Evolutionary conservation across 1,140 invertebrate species (phyloP), one percentile per base, ranked within the genome.

Genomic region (Brachionus koreanus): DNA sequence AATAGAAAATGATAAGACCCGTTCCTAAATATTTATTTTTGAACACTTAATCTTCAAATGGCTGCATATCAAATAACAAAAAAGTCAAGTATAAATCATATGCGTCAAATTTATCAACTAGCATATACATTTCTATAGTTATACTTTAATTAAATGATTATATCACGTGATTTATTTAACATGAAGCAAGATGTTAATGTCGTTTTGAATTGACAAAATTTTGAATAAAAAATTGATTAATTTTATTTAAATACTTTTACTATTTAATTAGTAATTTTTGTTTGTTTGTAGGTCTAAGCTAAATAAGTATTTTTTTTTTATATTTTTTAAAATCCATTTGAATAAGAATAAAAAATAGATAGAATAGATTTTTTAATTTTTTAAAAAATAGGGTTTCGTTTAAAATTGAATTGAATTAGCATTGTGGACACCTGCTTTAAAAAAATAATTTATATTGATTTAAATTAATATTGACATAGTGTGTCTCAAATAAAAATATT

Each of bases 11-110:
- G 43, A 13, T 16, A 57, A 57, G 49, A 57, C 16, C 19, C 49
- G n/a, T 57, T 57, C 49, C 49, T 57, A 57, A 57, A 57, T 57
- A 7, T 57, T 57, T 57, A 57, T 57, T 57, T 57, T 57, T 57
- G 49, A 57, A 57, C 49, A 57, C 49, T 19, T 57, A 57, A 19
- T 23, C 5, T 57, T 23, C 19, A 23, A 57, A 19, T 57, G 49
- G 16, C 49, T 57, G 49, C 16, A 57, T 57, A 23, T 23, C 49
- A 57, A 57, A 57, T 23, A 57, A 19, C 43, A 49, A 49, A 13
- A 49, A 49, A 49, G 43, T 57, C 49, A 57, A 57, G 49, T 57
- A 57, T 57, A 19, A 57, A 57, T 29, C 29, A 29, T 29, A 29
- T 57, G 49, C 16, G 16, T 57, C n/a, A 57, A 57, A 57, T 57